A percentile compares a stretch with the other conserved stretches of the same genome.
These are phyloP conservation scores for Leptinotarsa peninsularis DNA, from an alignment of 2,888 invertebrate genomes.

Conservation along the genomic window DNA sequence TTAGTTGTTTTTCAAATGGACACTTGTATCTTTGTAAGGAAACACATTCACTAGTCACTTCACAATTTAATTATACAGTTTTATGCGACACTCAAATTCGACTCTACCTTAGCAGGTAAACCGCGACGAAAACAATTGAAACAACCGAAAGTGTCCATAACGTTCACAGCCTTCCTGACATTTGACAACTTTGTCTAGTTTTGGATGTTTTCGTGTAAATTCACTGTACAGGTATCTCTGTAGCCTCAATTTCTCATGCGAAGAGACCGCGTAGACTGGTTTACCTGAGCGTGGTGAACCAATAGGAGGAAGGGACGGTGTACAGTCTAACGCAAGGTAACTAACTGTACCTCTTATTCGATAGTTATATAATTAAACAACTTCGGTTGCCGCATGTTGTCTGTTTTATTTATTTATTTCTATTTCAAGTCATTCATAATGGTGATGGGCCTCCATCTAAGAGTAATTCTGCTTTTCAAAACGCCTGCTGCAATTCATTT, in stretches of 20 bases:
- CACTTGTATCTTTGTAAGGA: constrained; percentile 7
- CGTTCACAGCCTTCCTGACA: constrained; percentile 54
- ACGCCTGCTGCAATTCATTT: constrained; percentile 8
- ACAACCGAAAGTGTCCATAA: constrained; percentile 44
- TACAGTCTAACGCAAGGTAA: constrained; percentile 62
- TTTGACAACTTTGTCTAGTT: constrained; percentile 46
- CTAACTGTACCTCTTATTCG: constrained; percentile 57
- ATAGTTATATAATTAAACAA: constrained; percentile 62
- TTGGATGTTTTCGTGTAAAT: constrained; percentile 50
- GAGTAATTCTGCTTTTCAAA: constrained; percentile 6
- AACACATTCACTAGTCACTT: constrained; percentile 37
- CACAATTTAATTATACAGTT: constrained; percentile 15
- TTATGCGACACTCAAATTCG: constrained; percentile 17
- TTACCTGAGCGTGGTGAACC: constrained; percentile 56
- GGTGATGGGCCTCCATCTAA: constrained; percentile 24
- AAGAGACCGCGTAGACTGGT: constrained; percentile 63
- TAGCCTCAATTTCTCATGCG: constrained; percentile 58
- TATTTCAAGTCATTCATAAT: constrained; percentile 46
- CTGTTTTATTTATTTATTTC: constrained; percentile 48
- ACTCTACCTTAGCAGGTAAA: constrained; percentile 22
- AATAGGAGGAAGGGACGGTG: constrained; percentile 51
- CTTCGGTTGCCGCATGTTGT: constrained; percentile 55
- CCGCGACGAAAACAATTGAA: constrained; percentile 32
- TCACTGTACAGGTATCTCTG: constrained; percentile 54
- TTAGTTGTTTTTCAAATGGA: not conserved